Percentiles rank a stretch among this genome's conserved stretches.
phyloP scores from a whole-genome alignment of 2,113 vertebrate species.

The Malurus cyaneus region DNA sequence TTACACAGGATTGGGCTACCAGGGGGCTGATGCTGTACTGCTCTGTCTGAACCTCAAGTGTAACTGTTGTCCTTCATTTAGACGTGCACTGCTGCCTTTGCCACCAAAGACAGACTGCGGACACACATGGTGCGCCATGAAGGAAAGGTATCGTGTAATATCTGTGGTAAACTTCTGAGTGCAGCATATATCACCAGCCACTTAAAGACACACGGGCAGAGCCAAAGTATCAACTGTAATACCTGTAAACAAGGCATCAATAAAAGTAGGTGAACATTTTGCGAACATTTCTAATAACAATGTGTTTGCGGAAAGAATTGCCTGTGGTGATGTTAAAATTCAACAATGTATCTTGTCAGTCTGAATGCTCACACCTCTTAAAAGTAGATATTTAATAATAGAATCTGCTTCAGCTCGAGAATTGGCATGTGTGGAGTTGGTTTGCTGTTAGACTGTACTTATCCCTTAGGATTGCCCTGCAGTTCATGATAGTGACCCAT shows the following conservation, averaged over 20 bases:
- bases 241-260: conserved; percentile 95
- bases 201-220: conserved; percentile 96
- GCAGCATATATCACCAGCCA: conserved; percentile 99
- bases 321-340: background rate
- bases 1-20: background rate
- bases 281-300: conserved; percentile 30
- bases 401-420: background rate
- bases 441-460: conserved; percentile 17
- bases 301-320: conserved; percentile 28
- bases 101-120: conserved; percentile 98
- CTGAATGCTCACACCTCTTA: background rate
- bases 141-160: conserved; percentile 98
- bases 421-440: background rate
- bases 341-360: background rate
- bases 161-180: conserved; percentile 98
- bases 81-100: conserved; percentile 98
- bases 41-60: conserved; percentile 68
- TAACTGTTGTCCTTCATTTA: conserved; percentile 73
- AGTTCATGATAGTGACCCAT: background rate
- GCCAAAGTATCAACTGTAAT: conserved; percentile 91
- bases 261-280: conserved; percentile 77
- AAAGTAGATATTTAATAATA: background rate
- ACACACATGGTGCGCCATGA: conserved; percentile 98
- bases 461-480: background rate
- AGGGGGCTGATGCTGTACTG: background rate